These are phyloP conservation scores for Melieria omissa DNA, from an alignment of 2,888 invertebrate species.

Conservation along the genomic window DNA sequence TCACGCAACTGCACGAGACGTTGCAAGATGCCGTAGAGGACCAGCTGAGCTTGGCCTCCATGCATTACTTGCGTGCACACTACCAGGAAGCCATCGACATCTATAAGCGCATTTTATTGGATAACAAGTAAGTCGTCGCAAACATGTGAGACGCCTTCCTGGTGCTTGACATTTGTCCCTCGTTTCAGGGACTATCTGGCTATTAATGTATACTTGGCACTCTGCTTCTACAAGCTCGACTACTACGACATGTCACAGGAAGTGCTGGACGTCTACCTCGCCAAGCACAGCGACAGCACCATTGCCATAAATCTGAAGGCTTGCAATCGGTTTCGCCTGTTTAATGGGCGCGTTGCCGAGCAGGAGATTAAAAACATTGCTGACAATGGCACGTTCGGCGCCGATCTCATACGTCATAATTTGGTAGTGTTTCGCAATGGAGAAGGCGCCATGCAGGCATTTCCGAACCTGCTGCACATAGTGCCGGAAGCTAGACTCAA, in stretches of 20 bases:
- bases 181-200: constrained; percentile 84
- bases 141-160: neutral
- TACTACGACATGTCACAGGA: constrained; percentile 99
- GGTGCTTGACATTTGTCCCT: neutral
- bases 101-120: constrained; percentile 91
- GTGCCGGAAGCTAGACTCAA: constrained; percentile 97
- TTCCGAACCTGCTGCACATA: constrained; percentile 92
- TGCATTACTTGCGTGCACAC: constrained; percentile 95
- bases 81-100: constrained; percentile 99
- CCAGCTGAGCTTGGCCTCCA: constrained; percentile 93
- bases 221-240: constrained; percentile 98
- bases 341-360: constrained; percentile 95
- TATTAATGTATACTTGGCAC: constrained; percentile 94
- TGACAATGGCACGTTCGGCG: constrained; percentile 84
- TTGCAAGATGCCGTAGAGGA: constrained; percentile 92
- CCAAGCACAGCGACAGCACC: constrained; percentile 91
- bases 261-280: constrained; percentile 92
- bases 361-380: constrained; percentile 84
- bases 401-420: constrained; percentile 94
- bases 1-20: constrained; percentile 86
- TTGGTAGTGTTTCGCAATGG: constrained; percentile 94
- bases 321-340: constrained; percentile 79
- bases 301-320: constrained; percentile 94
- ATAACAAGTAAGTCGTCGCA: constrained; percentile 78
- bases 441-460: constrained; percentile 89